Evolutionary conservation across 2,888 invertebrate genomes (phyloP).

Genomic region (Rhagonycha lutea): DNA sequence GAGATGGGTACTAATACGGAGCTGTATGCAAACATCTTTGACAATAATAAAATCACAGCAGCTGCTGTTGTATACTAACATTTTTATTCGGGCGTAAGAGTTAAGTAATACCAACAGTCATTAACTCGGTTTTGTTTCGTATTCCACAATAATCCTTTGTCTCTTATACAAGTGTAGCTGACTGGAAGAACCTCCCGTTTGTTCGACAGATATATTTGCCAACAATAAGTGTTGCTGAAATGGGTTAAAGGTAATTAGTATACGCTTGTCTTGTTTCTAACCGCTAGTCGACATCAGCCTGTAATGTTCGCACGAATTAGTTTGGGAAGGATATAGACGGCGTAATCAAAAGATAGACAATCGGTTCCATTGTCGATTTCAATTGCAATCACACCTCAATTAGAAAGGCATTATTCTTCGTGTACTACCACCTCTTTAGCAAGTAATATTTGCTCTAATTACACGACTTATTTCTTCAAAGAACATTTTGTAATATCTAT

Average conservation of each 20-base stretch:
- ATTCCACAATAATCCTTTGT: slow-evolving; percentile 16
- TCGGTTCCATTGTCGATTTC: background rate
- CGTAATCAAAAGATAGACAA: slow-evolving; percentile 16
- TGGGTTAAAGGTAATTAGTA: slow-evolving; percentile 22
- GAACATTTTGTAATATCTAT: background rate
- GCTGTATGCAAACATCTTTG: background rate
- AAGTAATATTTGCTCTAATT: background rate
- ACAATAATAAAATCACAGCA: background rate
- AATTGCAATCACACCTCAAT: background rate
- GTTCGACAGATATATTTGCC: slow-evolving; percentile 19
- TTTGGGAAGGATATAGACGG: slow-evolving; percentile 9
- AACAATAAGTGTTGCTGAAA: slow-evolving; percentile 22
- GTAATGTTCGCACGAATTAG: slow-evolving; percentile 26
- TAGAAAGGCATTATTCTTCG: background rate
- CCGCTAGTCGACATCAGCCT: slow-evolving; percentile 22
- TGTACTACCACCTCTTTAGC: background rate
- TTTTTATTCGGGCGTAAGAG: background rate
- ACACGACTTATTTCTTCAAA: background rate
- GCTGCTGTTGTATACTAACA: background rate
- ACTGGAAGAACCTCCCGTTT: slow-evolving; percentile 13
- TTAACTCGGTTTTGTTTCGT: slow-evolving; percentile 10
- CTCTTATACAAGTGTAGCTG: slow-evolving; percentile 14
- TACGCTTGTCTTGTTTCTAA: slow-evolving; percentile 22
- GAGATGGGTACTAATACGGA: background rate
- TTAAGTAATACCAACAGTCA: slow-evolving; percentile 11